Evolutionary conservation across 2,888 invertebrate genomes (phyloP).

Genomic region (Eurois occulta): DNA sequence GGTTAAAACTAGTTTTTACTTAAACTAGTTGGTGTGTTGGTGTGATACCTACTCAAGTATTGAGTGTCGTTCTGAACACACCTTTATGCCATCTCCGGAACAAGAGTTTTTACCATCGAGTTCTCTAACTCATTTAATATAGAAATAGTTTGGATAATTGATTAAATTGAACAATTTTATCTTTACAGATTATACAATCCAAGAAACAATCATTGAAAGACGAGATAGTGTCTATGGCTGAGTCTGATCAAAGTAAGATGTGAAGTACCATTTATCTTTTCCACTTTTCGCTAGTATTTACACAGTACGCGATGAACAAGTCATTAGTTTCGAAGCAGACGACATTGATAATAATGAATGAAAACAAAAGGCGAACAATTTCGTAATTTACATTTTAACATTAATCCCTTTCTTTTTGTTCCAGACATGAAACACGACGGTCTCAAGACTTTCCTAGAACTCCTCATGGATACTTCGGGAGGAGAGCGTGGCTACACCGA

Average conservation of each 20-base stretch:
- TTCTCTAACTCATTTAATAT: not conserved
- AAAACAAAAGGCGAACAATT: not conserved
- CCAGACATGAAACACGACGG: conserved; percentile 49
- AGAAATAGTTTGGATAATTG: not conserved
- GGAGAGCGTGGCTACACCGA: conserved; percentile 65
- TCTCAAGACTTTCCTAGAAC: conserved; percentile 71
- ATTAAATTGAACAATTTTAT: not conserved
- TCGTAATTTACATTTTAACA: not conserved
- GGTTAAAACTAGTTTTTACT: not conserved
- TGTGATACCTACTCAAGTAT: too few relatives aligned
- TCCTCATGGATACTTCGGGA: conserved; percentile 69
- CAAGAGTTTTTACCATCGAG: not conserved
- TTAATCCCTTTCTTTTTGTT: not conserved
- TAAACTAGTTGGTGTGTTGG: too few relatives aligned
- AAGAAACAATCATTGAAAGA: conserved; percentile 47
- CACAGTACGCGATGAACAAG: not conserved
- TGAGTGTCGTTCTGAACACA: too few relatives aligned
- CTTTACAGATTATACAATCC: conserved; percentile 51
- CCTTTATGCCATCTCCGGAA: not conserved
- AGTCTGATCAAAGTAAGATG: conserved; percentile 50
- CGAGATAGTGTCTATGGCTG: conserved; percentile 33
- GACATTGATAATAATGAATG: not conserved
- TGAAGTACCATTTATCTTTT: not conserved
- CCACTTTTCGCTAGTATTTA: not conserved
- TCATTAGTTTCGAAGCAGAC: not conserved